Evolutionary conservation across 2,888 invertebrate genomes (phyloP), one percentile per base, ranked within the genome.

Genomic region (Campoplex capitator): DNA sequence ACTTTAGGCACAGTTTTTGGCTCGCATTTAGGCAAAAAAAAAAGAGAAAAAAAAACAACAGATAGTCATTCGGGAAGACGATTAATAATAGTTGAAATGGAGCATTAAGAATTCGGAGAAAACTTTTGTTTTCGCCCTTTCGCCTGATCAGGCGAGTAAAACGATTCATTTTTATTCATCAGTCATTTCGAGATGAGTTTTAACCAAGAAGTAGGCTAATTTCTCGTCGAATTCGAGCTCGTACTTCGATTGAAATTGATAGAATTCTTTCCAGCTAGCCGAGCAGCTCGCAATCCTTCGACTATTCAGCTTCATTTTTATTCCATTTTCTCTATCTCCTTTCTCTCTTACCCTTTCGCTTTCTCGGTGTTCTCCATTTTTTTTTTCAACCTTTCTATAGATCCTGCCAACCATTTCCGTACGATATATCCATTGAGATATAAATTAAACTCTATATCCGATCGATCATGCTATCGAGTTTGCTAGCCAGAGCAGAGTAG

Each of bases 391-490:
- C 6, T 23, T 68, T 67, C 23, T 42, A 51, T 23, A 42, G 18
- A 71, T 8, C 54, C 48, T 18, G 67, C 51, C 48, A 48, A 18
- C 65, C 48, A 83, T 73, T 80, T 70, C 54, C 62, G 67, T 11
- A 13, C 18, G 23, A 35, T 38, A 67, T 54, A 84, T 76, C 13
- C 56, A 81, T 45, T 45, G 18, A 76, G 48, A 76, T 65, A 76
- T 79, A 79, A 83, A 87, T 83, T 83, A 82, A 87, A 85, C 75
- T 79, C 78, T 32, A 75, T 74, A 71, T 32, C 35, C 78, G 54
- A 85, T 85, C 84, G 87, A 87, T 87, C 87, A 87, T 23, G 23
- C 23, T 23, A 84, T 87, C 81, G 84, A 56, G 68, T 71, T 82
- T 56, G 74, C 23, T 56, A 68, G 76, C 4, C 54, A 18, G 32